Evolutionary conservation across 2,113 vertebrate species (phyloP).

Genomic region (Hassar affinis): DNA sequence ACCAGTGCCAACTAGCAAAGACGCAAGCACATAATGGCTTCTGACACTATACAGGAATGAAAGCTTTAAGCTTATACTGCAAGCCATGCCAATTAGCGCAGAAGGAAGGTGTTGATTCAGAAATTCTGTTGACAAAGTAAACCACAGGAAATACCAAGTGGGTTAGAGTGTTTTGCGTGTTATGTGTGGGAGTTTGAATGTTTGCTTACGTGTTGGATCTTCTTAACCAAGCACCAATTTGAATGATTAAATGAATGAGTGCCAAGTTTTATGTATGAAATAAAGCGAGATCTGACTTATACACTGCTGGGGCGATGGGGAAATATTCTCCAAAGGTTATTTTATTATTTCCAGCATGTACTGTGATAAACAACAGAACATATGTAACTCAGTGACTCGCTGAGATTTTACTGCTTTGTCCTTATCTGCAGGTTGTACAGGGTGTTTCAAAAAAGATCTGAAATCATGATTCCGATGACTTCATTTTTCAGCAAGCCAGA

Average conservation of each 20-base stretch:
- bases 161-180: neutral
- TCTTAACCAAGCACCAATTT: conserved; percentile 52
- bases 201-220: conserved; percentile 44
- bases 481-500: too few relatives aligned
- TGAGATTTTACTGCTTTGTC: neutral
- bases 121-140: conserved; percentile 31
- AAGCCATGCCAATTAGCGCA: conserved; percentile 41
- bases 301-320: neutral
- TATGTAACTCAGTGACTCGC: neutral
- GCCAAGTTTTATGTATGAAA: neutral
- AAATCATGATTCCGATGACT: too few relatives aligned
- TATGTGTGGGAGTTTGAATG: conserved; percentile 31
- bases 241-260: neutral
- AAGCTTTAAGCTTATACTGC: conserved; percentile 9
- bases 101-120: conserved; percentile 38
- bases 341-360: neutral
- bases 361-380: neutral
- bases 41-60: conserved; percentile 13
- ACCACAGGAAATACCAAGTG: conserved; percentile 26
- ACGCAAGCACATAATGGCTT: conserved; percentile 19
- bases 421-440: too few relatives aligned
- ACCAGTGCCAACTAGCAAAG: neutral
- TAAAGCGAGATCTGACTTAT: neutral
- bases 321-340: neutral
- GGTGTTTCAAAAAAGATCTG: too few relatives aligned